Percentiles rank a stretch among this genome's conserved stretches.
Conservation (phyloP, 2,797 vertebrate species). For the Xiphophorus birchmanni region DNA sequence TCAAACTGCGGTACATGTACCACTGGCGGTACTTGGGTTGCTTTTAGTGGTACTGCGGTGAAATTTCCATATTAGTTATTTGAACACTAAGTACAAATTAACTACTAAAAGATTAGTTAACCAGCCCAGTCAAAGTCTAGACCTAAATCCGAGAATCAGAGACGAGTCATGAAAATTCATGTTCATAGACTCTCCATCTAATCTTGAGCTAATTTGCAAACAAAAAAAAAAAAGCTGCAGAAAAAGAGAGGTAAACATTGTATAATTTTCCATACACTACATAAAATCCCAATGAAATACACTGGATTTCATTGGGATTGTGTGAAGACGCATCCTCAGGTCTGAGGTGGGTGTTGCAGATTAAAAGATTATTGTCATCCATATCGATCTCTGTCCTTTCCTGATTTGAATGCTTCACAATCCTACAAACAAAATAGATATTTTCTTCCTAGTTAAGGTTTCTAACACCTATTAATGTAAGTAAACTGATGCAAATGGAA, state of each 20-base stretch:
- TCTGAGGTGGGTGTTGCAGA: slow-evolving; percentile 47
- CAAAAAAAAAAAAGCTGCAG: background rate
- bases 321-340: slow-evolving; percentile 5
- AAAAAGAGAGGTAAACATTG: background rate
- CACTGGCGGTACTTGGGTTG: background rate
- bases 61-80: background rate
- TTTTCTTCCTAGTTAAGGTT: slow-evolving; percentile 3
- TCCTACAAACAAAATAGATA: slow-evolving; percentile 18
- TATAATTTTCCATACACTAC: background rate
- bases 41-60: background rate
- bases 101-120: background rate
- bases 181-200: background rate
- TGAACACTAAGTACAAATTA: background rate
- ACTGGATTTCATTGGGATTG: background rate
- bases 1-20: background rate
- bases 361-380: slow-evolving; percentile 62
- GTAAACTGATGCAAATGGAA: background rate
- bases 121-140: background rate
- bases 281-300: background rate
- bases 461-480: background rate
- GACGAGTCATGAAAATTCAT: background rate
- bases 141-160: background rate
- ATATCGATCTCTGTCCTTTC: slow-evolving; percentile 44
- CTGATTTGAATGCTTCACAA: slow-evolving; percentile 25
- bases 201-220: background rate